Base-by-base conservation (phyloP, 2,888 invertebrate species). In the Papilio elwesi region DNA sequence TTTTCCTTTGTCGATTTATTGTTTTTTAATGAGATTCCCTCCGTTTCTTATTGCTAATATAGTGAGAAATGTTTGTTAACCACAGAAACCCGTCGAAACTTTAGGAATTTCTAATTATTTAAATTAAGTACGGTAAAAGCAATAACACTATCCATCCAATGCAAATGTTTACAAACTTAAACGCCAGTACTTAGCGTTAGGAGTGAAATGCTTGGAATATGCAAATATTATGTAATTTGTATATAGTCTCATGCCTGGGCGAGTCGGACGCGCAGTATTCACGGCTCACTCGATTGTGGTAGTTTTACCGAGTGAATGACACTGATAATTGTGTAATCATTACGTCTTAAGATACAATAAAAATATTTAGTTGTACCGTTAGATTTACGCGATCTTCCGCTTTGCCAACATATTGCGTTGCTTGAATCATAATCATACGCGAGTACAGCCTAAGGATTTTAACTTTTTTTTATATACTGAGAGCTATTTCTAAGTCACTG, bases 401-500 rank as follows among this genome's bases (percentile, higher is more conserved):
- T 93, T 93, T 89, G 93, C 91, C 93, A 90, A 93, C 90, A 89
- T 92, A 92, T 93, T 89, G 84, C 90, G 93, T 93, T 92, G 92
- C 92, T 93, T 93, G 92, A 90, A 89, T 92, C 91, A 89, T 92
- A 92, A 92, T 89, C 92, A 90, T 92, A 91, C 85, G 86, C 91
- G 90, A 92, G 93, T 93, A 92, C 93, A 93, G 93, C 93, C 93
- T 93, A 93, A 93, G 93, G 92, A 93, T 93, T 93, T 93, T 93
- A 93, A 93, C 9, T 92, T 87, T 90, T 90, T 88, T 89, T 91
- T 90, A 89, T 88, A 90, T 87, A 86, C 93, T 92, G 93, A 92
- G 93, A 93, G 93, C 93, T 93, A 93, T 93, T 93, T 89, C 93
- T 93, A 92, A 93, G 92, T 93, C 93, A 87, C 93, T 89, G 89